phyloP scores from a whole-genome alignment of 2,797 vertebrate species.

The Phylloscopus collybita region DNA sequence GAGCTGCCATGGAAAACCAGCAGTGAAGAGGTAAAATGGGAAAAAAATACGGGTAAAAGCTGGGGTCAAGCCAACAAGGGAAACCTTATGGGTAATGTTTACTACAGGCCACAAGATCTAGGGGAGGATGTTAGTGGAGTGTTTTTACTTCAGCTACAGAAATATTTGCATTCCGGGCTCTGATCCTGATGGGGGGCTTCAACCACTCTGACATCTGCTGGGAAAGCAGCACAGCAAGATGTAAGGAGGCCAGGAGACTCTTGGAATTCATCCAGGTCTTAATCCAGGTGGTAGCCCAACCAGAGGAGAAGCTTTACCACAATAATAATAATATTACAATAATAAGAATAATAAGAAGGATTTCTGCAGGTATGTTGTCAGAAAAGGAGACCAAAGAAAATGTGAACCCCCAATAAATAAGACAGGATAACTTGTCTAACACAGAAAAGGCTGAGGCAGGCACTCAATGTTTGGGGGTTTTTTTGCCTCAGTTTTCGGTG shows the following conservation, averaged over 20 bases:
- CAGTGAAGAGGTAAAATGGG: neutral
- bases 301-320: neutral
- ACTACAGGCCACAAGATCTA: neutral
- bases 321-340: neutral
- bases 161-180: neutral
- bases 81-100: neutral
- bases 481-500: neutral
- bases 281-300: neutral
- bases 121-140: neutral
- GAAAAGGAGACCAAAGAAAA: neutral
- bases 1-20: neutral
- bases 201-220: neutral
- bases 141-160: neutral
- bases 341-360: neutral
- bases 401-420: neutral
- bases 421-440: neutral
- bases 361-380: neutral
- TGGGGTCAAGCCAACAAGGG: neutral
- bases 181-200: neutral
- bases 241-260: neutral
- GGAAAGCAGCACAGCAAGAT: neutral
- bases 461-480: neutral
- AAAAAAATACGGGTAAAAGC: accelerated
- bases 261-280: neutral
- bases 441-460: neutral